Evolutionary conservation across 2,888 invertebrate genomes (phyloP).

Genomic region (Cecidostiba fungosa): DNA sequence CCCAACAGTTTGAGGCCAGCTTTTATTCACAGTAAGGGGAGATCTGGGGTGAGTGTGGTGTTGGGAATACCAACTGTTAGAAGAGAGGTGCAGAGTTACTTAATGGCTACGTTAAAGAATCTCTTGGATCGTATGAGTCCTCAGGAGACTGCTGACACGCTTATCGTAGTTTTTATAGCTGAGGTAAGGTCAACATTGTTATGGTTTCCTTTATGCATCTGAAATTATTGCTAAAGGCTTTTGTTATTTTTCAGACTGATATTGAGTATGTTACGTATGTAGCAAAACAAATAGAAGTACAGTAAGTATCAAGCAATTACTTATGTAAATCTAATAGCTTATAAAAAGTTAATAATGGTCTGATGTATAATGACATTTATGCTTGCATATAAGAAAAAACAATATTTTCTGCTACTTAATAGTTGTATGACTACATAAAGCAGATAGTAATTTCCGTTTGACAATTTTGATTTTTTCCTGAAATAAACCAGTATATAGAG

Average conservation of each 20-base stretch:
- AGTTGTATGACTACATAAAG: not conserved
- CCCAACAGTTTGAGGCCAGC: constrained; percentile 89
- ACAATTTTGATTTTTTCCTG: not conserved
- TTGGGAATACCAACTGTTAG: constrained; percentile 95
- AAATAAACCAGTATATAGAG: not conserved
- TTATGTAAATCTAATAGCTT: constrained; percentile 23
- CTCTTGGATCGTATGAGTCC: constrained; percentile 89
- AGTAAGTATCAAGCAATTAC: constrained; percentile 82
- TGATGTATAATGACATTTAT: not conserved
- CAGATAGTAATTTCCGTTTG: not conserved
- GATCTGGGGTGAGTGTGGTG: constrained; percentile 90
- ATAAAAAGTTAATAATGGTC: constrained; percentile 3
- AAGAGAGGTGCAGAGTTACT: constrained; percentile 92
- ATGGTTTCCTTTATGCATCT: constrained; percentile 1
- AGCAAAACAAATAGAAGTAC: constrained; percentile 88
- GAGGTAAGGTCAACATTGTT: constrained; percentile 83
- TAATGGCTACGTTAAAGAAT: constrained; percentile 92
- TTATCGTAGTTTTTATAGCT: constrained; percentile 93
- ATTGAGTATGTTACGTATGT: constrained; percentile 87
- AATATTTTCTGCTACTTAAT: not conserved
- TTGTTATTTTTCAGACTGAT: constrained; percentile 84
- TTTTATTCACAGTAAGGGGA: constrained; percentile 88
- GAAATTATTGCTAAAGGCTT: not conserved
- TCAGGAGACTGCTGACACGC: constrained; percentile 87
- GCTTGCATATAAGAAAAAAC: not conserved